These are phyloP conservation scores for Ceraclea dissimilis DNA, from an alignment of 2,888 invertebrate species.

Conservation along the genomic window DNA sequence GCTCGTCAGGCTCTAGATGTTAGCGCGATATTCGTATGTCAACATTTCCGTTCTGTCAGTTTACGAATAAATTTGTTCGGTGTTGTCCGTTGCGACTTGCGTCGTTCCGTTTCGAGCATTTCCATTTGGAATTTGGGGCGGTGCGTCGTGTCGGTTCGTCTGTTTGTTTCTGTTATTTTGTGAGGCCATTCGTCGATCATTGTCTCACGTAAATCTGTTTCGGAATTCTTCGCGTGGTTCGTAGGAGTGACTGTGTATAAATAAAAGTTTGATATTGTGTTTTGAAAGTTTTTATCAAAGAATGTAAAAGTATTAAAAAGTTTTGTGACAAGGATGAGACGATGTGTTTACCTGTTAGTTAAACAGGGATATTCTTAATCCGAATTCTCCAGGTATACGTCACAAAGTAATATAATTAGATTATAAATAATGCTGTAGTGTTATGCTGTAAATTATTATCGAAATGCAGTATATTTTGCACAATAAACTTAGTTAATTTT, in stretches of 20 bases:
- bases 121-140: not conserved
- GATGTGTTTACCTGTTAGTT: slow-evolving; percentile 22
- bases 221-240: no score
- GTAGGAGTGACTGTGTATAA: no score
- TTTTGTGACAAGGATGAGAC: slow-evolving; percentile 23
- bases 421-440: not conserved
- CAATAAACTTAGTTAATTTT: not conserved
- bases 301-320: slow-evolving; percentile 16
- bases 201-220: no score
- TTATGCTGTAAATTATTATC: not conserved
- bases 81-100: no score
- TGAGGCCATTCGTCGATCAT: not conserved
- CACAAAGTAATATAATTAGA: not conserved
- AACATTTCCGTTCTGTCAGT: not conserved
- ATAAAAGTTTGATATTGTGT: no score
- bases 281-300: not conserved
- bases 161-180: not conserved
- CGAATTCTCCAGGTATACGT: slow-evolving; percentile 1
- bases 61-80: not conserved
- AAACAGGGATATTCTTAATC: slow-evolving; percentile 19
- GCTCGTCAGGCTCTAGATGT: not conserved
- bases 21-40: not conserved
- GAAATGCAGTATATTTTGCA: no score
- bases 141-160: no score
- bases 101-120: no score